These are phyloP conservation scores for Periophthalmus magnuspinnatus DNA, from an alignment of 2,797 vertebrate species.

Conservation along the genomic window DNA sequence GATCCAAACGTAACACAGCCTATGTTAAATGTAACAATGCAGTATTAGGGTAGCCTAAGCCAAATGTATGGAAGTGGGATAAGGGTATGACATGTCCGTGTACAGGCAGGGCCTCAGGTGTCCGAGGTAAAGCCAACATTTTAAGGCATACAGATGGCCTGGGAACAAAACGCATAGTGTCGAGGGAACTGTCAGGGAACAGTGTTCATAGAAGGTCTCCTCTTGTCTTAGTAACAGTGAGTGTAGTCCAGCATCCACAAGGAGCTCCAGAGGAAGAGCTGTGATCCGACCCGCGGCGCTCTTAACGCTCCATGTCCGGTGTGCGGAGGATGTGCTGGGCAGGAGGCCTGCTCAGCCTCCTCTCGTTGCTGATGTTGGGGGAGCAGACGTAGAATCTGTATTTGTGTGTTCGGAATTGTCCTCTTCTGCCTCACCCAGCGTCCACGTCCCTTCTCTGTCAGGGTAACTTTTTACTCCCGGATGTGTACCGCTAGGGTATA, in stretches of 20 bases:
- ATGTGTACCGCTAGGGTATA: conserved; percentile 28
- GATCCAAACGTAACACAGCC: conserved; percentile 60
- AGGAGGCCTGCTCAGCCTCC: conserved; percentile 49
- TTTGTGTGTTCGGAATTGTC: conserved; percentile 33
- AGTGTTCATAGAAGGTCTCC: conserved; percentile 49
- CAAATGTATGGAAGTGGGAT: conserved; percentile 60
- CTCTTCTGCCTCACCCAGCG: conserved; percentile 23
- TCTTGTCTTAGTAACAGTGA: conserved; percentile 40
- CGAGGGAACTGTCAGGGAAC: conserved; percentile 33
- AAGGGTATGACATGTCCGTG: conserved; percentile 42
- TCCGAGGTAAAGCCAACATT: conserved; percentile 62
- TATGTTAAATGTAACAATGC: conserved; percentile 57
- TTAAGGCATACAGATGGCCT: conserved; percentile 77
- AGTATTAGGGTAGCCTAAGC: conserved; percentile 44
- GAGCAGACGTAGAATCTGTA: conserved; percentile 30
- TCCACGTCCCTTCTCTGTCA: conserved; percentile 25
- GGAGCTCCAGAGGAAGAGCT: conserved; percentile 43
- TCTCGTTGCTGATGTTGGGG: conserved; percentile 42
- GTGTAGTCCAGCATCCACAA: conserved; percentile 61
- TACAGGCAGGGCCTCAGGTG: conserved; percentile 47
- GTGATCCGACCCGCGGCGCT: conserved; percentile 68
- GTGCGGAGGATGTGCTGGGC: conserved; percentile 1
- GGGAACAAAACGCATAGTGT: conserved; percentile 37
- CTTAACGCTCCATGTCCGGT: conserved; percentile 48
- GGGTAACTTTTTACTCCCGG: conserved; percentile 22